Evolutionary conservation across 2,888 invertebrate species (phyloP), one percentile per base, ranked within the genome.

Genomic region (Dinocampus coccinellae): DNA sequence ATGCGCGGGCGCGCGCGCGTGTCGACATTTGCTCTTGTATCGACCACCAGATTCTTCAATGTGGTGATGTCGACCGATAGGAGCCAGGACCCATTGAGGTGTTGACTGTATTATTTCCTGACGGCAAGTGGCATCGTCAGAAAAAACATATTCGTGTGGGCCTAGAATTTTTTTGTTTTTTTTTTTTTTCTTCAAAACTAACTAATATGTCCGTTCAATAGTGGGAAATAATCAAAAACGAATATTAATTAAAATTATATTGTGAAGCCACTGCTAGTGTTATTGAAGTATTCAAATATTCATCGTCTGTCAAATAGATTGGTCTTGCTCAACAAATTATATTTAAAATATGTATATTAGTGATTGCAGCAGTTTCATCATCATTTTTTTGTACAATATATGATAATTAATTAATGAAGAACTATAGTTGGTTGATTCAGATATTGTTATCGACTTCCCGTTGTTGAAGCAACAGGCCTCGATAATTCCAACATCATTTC

Each of bases 31-130:
- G 77, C 82, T 76, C 77, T 74, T 73, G 73, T 84, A 84, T 84
- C 84, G 84, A 84, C 83, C 58, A 58, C 58, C 84, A 79, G 80
- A 80, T 78, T 79, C 76, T 68, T 62, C 60, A 60, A 68, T 62
- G 62, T 26, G 36, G 62, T 26, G 36, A 33, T 55, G 63, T 39
- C 69, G 63, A 22, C 57, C 52, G 26, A 61, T 36, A n/a, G 29
- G 16, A 26, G 10, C 24, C n/a, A 63, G 47, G 16, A 29, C 24
- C 47, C 47, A 20, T 47, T 9, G 34, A 16, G 58, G 16, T 58
- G n/a, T n/a, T n/a, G 58, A 58, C 34, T n/a, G 58, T 58, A 58
- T 16, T 7, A 9, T 33, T 33, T 33, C 33, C 16, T 58, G 47
- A 20, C 47, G 47, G 16, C 20, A 20, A 20, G 47, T 20, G 6